phyloP scores from a whole-genome alignment of 2,113 vertebrate species.

The Campylomormyrus numenius region DNA sequence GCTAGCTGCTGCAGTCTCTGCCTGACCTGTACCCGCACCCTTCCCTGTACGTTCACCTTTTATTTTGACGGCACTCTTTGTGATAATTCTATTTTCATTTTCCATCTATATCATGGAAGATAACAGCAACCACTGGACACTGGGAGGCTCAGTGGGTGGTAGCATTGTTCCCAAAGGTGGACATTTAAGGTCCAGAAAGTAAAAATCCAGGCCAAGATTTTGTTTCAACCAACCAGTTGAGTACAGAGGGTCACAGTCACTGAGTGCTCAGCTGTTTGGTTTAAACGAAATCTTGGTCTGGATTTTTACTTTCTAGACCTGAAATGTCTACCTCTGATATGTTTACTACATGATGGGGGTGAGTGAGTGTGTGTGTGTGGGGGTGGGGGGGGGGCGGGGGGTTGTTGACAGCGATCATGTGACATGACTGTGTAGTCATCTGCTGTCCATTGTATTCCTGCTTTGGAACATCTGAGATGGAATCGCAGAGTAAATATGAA shows the following conservation, averaged over 20 bases:
- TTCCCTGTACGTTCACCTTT: not conserved
- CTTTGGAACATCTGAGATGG: not conserved
- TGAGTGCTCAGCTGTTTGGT: not conserved
- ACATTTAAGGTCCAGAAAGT: not conserved
- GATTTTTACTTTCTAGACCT: not conserved
- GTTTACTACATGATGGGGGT: not conserved
- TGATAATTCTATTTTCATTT: not conserved
- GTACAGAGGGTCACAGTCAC: not conserved
- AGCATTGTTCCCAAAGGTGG: not conserved
- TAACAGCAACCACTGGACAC: not conserved
- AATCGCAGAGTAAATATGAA: not conserved
- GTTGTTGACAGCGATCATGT: not conserved
- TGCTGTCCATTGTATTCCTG: not conserved
- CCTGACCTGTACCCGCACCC: not conserved
- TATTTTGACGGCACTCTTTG: not conserved
- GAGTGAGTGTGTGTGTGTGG: not conserved
- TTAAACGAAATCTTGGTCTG: not conserved
- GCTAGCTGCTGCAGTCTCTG: not conserved
- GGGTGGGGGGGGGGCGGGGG: too few species aligned
- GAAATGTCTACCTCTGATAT: not conserved
- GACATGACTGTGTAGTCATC: not conserved
- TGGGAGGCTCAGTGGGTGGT: not conserved
- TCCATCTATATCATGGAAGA: not conserved
- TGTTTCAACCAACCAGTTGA: not conserved
- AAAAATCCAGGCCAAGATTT: not conserved